Evolutionary conservation across 2,113 vertebrate genomes (phyloP), one percentile per base, ranked within the genome.

Genomic region (Rallus limicola): DNA sequence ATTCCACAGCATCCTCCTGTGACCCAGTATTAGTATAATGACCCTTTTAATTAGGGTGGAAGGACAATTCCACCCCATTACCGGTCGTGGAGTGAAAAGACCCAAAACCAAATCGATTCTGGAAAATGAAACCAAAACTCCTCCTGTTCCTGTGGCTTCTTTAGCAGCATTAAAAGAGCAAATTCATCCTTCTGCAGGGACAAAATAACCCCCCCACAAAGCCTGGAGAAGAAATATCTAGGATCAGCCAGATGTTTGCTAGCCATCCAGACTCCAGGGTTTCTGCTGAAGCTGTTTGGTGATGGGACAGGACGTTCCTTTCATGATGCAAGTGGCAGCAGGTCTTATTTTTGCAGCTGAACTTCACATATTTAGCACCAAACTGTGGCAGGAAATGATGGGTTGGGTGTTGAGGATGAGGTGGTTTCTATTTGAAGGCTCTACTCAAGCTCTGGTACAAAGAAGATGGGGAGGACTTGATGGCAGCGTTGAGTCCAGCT

Each of bases 1-100:
- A 3, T 89, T 91, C 74, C 84, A 85, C 92, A 97, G 90, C 64
- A 38, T 96, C 96, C 95, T 93, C 96, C 96, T 52, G 84, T 75
- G 92, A 83, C 72, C 68, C 8, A 14, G 1, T 15, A 81, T 70
- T 44, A 58, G 81, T 33, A 28, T 55, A 79, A 68, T 29, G 68
- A 76, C 9, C 44, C 58, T 28, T 71, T 71, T 71, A 52, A 95
- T 94, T 76, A 83, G 56, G 53, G 52, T 1, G 23, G 28, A 4
- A 12, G 25, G 20, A 29, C 65, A 29, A 6, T 6, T 21, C 21
- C 64, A 52, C 74, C 63, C 0, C 0, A 12, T 31, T 40, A 13
- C 31, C 6, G 13, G 64, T 21, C 6, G 20, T 36, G 6, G 58
- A 3, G 0, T 2, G 31, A 36, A 69, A 58, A 78, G 10, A 21